phyloP scores from a whole-genome alignment of 2,797 vertebrate species.

The Mormyrops attenuatus region DNA sequence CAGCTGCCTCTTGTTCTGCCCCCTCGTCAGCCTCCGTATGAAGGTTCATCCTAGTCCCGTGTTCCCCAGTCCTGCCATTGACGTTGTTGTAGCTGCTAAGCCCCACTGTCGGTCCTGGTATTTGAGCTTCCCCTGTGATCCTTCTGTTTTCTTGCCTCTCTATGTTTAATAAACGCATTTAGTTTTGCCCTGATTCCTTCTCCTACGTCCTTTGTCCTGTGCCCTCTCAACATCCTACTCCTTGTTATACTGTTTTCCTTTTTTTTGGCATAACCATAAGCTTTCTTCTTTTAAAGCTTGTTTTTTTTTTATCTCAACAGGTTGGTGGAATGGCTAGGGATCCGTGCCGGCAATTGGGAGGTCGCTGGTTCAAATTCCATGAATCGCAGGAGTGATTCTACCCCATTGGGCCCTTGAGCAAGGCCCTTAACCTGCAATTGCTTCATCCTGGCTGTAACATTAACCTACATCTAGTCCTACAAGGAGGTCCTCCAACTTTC shows the following conservation, averaged over 20 bases:
- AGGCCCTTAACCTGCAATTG: neutral
- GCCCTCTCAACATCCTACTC: neutral
- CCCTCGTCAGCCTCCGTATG: neutral
- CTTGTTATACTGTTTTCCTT: neutral
- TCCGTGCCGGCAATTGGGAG: neutral
- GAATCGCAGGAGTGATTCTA: neutral
- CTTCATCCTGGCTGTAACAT: neutral
- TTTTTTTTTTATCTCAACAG: neutral
- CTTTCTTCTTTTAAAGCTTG: neutral
- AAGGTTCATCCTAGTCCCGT: neutral
- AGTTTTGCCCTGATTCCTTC: neutral
- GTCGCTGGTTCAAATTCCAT: neutral
- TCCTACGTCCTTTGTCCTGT: neutral
- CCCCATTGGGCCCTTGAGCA: neutral
- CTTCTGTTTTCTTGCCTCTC: neutral
- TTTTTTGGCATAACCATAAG: neutral
- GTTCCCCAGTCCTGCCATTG: neutral
- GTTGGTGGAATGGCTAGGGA: neutral
- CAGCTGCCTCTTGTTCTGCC: neutral
- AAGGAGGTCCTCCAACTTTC: neutral
- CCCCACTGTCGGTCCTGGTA: neutral
- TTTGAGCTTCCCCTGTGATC: neutral
- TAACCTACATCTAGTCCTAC: neutral
- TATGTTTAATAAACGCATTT: neutral
- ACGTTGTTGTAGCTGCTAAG: neutral